These are phyloP conservation scores for Opisthocomus hoazin DNA, from an alignment of 2,113 vertebrate genomes.

Conservation along the genomic window DNA sequence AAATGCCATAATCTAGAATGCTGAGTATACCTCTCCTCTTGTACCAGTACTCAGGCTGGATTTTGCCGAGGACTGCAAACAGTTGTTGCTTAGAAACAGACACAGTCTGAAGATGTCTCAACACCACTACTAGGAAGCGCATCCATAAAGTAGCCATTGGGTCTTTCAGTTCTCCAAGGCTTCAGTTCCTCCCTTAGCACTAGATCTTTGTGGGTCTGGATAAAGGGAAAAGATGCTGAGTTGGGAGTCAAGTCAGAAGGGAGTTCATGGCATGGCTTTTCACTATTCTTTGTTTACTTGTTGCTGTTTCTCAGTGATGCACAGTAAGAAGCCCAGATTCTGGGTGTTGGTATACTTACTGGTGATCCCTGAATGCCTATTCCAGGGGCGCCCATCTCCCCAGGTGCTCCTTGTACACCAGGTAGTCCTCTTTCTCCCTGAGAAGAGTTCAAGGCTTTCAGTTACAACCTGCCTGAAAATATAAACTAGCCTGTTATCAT, in stretches of 20 bases:
- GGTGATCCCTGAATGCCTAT: conserved; percentile 75
- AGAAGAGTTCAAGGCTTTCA: not conserved
- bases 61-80: not conserved
- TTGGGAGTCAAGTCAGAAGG: not conserved
- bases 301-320: not conserved
- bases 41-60: not conserved
- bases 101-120: not conserved
- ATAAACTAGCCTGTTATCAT: not conserved
- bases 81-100: not conserved
- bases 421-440: conserved; percentile 94
- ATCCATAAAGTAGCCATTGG: not conserved
- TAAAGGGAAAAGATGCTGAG: not conserved
- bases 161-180: not conserved
- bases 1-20: not conserved
- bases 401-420: conserved; percentile 86
- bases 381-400: conserved; percentile 86
- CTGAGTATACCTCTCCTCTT: not conserved
- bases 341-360: conserved; percentile 74
- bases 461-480: not conserved
- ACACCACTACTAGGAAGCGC: not conserved
- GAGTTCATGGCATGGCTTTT: not conserved
- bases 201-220: not conserved
- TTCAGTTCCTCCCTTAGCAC: not conserved
- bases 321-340: not conserved
- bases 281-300: not conserved